phyloP scores from a whole-genome alignment of 2,888 invertebrate species.

The Parnassius glacialis region DNA sequence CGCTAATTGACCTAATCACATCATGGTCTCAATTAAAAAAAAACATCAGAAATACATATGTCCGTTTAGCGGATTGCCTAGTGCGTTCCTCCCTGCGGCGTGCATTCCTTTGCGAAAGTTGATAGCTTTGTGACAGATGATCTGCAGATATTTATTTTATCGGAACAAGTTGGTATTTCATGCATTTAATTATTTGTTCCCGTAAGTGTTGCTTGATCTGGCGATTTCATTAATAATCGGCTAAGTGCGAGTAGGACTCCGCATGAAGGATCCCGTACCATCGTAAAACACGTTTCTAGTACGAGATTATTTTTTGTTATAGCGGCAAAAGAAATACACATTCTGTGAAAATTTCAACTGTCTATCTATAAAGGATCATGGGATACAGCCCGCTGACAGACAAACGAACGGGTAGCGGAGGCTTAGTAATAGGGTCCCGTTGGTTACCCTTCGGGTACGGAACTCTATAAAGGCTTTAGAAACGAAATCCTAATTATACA shows the following conservation, averaged over 20 bases:
- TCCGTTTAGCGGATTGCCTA: slow-evolving; percentile 5
- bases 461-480: background rate
- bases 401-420: too few relatives aligned
- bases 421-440: too few relatives aligned
- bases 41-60: slow-evolving; percentile 12
- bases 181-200: slow-evolving; percentile 12
- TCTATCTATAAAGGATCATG: too few relatives aligned
- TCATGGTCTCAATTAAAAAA: slow-evolving; percentile 7
- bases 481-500: background rate
- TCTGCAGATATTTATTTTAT: slow-evolving; percentile 32
- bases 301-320: too few relatives aligned
- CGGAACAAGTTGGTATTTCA: slow-evolving; percentile 1
- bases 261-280: too few relatives aligned
- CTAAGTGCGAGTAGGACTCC: too few relatives aligned
- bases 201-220: slow-evolving; percentile 3
- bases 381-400: too few relatives aligned
- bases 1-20: slow-evolving; percentile 9
- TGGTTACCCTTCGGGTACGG: too few relatives aligned
- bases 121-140: slow-evolving; percentile 54
- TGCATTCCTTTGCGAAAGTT: slow-evolving; percentile 54
- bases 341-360: too few relatives aligned
- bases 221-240: too few relatives aligned
- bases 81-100: slow-evolving; percentile 31
- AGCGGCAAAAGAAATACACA: too few relatives aligned
- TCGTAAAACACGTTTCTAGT: too few relatives aligned